A percentile compares a stretch with the other conserved stretches of the same genome.
phyloP scores from a whole-genome alignment of 2,888 invertebrate species.

The Dryadula phaetusa region DNA sequence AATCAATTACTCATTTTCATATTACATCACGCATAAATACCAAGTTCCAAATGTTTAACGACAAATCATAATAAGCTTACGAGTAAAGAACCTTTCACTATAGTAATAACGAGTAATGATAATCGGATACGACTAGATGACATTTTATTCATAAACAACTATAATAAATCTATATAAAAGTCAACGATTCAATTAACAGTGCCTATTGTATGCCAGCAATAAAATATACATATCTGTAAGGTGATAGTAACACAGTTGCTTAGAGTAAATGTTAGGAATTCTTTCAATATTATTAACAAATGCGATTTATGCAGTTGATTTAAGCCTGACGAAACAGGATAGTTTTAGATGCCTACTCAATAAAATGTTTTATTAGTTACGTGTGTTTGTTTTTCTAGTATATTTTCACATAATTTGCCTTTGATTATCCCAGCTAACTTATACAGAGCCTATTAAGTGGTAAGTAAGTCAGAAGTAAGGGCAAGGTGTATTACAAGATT shows the following conservation, averaged over 20 bases:
- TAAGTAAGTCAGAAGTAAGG: too few relatives aligned
- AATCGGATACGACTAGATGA: constrained; percentile 24
- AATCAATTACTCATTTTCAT: too few relatives aligned
- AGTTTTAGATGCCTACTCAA: neutral
- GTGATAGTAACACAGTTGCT: constrained; percentile 36
- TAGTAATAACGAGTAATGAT: constrained; percentile 21
- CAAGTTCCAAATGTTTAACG: neutral
- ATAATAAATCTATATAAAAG: constrained; percentile 47
- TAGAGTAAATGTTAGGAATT: constrained; percentile 12
- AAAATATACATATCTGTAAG: constrained; percentile 59
- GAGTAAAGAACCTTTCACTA: neutral
- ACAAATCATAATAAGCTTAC: neutral
- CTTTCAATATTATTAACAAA: neutral
- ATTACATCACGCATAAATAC: neutral
- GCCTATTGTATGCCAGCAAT: constrained; percentile 9
- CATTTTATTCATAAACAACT: constrained; percentile 27
- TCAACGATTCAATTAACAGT: constrained; percentile 47
- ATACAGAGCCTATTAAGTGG: too few relatives aligned
- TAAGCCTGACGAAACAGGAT: neutral
- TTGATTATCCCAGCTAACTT: too few relatives aligned
- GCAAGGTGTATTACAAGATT: too few relatives aligned
- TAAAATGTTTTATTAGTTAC: too few relatives aligned
- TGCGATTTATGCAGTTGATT: neutral
- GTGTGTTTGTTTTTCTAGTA: too few relatives aligned
- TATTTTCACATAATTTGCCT: too few relatives aligned